Base-by-base conservation (phyloP, 1,140 invertebrate species). In the Lepidostoma basale region DNA sequence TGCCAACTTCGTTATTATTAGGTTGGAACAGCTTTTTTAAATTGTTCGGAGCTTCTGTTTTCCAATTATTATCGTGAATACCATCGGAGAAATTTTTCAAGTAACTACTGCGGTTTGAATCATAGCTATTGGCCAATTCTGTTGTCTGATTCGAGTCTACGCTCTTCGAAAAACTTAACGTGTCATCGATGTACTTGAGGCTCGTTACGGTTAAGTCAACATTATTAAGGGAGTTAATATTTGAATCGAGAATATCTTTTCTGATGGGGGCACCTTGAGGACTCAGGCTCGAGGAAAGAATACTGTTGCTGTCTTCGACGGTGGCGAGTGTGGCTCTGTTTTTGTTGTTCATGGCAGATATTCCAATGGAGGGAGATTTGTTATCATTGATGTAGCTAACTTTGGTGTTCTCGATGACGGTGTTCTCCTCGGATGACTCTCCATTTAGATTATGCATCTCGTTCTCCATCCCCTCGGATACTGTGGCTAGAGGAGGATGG, bases 181-280 rank as follows among this genome's bases (percentile, higher is more conserved):
- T 83, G 70, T 87, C 85, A 69, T 87, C 85, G 63, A 87, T 87
- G 64, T 84, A 87, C 71, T 85, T 86, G 3, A 87, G 74, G 14
- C 85, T 86, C 42, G 85, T 85, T 30, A 87, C 83, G 22, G 86
- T 86, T n/a, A 85, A 79, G 75, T 86, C 85, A 6, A 84, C 84
- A 68, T 86, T 86, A 68, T 86, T 84, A 56, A 86, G 74, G 14
- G 76, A 52, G 25, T 64, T 67, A 10, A 64, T 56, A 39, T 70
- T 70, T 16, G 64, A 70, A 45, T 73, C 68, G 16, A 67, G 54
- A 6, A 70, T 54, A 22, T 73, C 72, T 65, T 58, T 67, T 44
- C 79, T 79, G 25, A 82, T 68, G n/a, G 79, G 74, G 62, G 77
- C 79, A 62, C 81, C 79, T 0, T 80, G 80, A 18, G 82, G 82